Evolutionary conservation across 2,888 invertebrate genomes (phyloP), one percentile per base, ranked within the genome.

Genomic region (Sinopyrophorus schimmeli): DNA sequence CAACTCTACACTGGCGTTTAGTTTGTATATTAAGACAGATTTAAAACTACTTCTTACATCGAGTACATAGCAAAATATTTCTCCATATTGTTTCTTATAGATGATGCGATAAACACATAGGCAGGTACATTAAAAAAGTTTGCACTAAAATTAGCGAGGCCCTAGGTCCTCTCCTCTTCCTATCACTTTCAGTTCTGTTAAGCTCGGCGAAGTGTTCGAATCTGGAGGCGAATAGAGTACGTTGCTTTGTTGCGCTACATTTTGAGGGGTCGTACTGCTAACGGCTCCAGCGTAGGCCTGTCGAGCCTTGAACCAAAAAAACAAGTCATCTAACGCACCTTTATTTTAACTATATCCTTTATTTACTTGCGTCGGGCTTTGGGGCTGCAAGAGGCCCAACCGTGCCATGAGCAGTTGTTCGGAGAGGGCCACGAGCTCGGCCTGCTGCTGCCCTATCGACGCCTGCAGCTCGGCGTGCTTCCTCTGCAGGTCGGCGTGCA

Each of bases 391-490:
- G 6, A 91, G 78, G 3, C 90, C 90, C 57, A 89, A 85, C 63
- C 88, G 80, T 0, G 91, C 88, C 70, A 92, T 82, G 32, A 91
- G 70, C 40, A 93, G 75, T 66, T 92, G 92, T 66, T 92, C 91
- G n/a, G 91, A 91, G 1, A 93, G 89, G 57, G 85, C 80, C 27
- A 88, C 78, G 56, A 93, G 72, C 70, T 93, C 92, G 64, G 92
- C 91, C 67, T 92, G 92, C 65, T 92, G 92, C 56, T 87, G 83
- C 38, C 86, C 81, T 50, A 93, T 92, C 65, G 90, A 78, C 63
- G 89, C 85, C 68, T 92, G 90, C 50, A 93, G 74, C 66, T 92
- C 87, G 54, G 89, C 89, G 65, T 92, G 92, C 65, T 92, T 92
- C 21, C 86, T 80, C 65, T 91, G 87, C 51, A 86, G 72, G 73